Evolutionary conservation across 2,797 vertebrate species (phyloP).

Genomic region (Tauraco hartlaubi): DNA sequence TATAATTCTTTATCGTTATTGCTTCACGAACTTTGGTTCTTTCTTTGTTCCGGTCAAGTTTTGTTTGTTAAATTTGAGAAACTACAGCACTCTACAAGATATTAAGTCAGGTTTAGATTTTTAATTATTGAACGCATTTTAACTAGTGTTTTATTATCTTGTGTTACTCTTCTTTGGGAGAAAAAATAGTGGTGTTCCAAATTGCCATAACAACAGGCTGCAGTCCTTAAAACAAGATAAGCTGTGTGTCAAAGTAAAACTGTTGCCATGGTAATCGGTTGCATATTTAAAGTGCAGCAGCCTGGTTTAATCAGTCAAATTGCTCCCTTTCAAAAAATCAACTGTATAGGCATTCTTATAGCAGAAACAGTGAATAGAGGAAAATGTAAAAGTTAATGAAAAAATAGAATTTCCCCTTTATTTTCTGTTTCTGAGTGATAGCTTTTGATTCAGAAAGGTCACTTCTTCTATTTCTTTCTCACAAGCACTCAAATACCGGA

Average conservation of each 20-base stretch:
- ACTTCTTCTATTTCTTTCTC: background rate
- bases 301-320: constrained; percentile 79
- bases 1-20: background rate
- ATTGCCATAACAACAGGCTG: constrained; percentile 82
- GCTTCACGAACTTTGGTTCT: background rate
- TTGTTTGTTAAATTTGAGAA: background rate
- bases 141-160: background rate
- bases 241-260: constrained; percentile 78
- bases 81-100: background rate
- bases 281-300: constrained; percentile 77
- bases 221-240: constrained; percentile 77
- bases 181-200: constrained; percentile 47
- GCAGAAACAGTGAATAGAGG: background rate
- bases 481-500: background rate
- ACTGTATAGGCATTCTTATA: background rate
- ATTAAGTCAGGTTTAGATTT: background rate
- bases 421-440: background rate
- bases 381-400: background rate
- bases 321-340: constrained; percentile 61
- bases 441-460: background rate
- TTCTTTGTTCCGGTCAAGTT: background rate
- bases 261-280: constrained; percentile 79
- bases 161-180: background rate
- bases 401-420: background rate
- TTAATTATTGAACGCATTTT: background rate